phyloP scores from a whole-genome alignment of 2,888 invertebrate species.

The Phalangium opilio region DNA sequence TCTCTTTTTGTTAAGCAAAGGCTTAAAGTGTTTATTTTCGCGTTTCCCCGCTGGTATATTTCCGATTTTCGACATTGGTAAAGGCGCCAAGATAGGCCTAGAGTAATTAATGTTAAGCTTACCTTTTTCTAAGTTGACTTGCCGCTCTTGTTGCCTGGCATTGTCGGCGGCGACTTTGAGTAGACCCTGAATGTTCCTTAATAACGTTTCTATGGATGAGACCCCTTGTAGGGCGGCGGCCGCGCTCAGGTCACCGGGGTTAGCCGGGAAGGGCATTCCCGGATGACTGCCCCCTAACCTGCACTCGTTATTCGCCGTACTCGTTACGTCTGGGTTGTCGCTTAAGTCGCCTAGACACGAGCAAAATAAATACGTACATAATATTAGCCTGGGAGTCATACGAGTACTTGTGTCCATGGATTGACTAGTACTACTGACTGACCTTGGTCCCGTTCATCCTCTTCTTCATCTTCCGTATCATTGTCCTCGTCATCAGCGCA shows the following conservation, averaged over 20 bases:
- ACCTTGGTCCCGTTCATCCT: conserved; percentile 70
- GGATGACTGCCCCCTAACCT: conserved; percentile 8
- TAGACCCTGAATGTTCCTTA: conserved; percentile 87
- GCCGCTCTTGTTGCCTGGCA: conserved; percentile 86
- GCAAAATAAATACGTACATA: no score
- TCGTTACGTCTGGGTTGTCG: conserved; percentile 16
- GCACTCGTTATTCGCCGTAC: conserved; percentile 14
- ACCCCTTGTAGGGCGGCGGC: conserved; percentile 13
- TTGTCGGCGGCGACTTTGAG: conserved; percentile 95
- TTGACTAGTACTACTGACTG: no score
- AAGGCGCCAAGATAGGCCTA: no score
- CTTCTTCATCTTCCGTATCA: conserved; percentile 71
- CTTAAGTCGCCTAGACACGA: conserved; percentile 12
- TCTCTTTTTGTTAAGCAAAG: no score
- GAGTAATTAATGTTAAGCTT: not conserved
- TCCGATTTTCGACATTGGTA: no score
- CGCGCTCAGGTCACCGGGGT: conserved; percentile 3
- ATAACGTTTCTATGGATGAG: conserved; percentile 71
- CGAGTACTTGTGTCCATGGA: no score
- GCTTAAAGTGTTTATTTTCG: no score
- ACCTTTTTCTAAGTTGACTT: conserved; percentile 96
- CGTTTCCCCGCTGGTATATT: no score
- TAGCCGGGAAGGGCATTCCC: conserved; percentile 4
- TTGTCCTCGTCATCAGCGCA: conserved; percentile 47
- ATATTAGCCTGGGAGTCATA: no score